A percentile compares a stretch with the other conserved stretches of the same genome.
phyloP scores from a whole-genome alignment of 2,113 vertebrate species.

The Pluvialis apricaria region DNA sequence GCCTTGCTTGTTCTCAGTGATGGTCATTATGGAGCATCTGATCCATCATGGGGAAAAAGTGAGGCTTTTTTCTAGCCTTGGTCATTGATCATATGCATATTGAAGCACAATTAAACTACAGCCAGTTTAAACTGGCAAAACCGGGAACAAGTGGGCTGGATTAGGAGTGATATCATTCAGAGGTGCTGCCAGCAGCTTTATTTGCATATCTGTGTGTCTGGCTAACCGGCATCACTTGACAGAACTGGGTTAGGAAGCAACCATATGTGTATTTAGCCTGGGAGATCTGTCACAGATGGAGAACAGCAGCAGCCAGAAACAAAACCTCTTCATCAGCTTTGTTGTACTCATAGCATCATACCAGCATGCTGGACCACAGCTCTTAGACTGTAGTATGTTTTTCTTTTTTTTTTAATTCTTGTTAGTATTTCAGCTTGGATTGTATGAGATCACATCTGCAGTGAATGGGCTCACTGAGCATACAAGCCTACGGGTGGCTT shows the following conservation, averaged over 20 bases:
- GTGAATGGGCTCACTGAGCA: not conserved
- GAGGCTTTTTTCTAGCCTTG: not conserved
- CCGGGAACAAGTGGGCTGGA: not conserved
- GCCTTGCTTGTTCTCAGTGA: not conserved
- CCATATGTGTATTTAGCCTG: constrained; percentile 52
- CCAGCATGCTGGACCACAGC: not conserved
- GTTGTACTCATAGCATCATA: not conserved
- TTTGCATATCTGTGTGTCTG: constrained; percentile 18
- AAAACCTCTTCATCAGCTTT: not conserved
- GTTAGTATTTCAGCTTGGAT: not conserved
- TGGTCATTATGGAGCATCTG: not conserved
- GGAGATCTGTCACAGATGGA: constrained; percentile 41
- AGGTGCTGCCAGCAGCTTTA: constrained; percentile 17
- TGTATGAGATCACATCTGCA: not conserved
- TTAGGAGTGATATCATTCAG: not conserved
- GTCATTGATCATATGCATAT: not conserved
- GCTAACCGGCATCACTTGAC: constrained; percentile 35
- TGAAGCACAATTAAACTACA: not conserved
- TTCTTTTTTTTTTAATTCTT: not conserved
- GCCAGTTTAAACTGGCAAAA: not conserved
- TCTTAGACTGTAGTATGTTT: not conserved
- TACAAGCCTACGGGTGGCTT: not conserved
- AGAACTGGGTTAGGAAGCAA: constrained; percentile 48
- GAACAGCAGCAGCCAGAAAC: constrained; percentile 24
- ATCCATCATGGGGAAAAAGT: not conserved